phyloP scores from a whole-genome alignment of 2,113 vertebrate species.

The Herpailurus yagouaroundi region DNA sequence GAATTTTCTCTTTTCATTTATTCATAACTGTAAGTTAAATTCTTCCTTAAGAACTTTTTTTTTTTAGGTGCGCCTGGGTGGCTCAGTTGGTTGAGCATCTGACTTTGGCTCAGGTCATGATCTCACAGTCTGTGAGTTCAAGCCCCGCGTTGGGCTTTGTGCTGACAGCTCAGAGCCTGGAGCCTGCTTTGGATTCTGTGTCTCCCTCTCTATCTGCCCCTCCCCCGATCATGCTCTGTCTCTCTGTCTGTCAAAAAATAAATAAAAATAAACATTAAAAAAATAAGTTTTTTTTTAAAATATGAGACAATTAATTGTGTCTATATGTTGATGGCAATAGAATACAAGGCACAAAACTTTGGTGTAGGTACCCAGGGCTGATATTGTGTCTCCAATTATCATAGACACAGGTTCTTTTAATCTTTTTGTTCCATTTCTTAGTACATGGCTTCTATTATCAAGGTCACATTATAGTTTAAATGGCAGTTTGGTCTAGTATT shows the following conservation, averaged over 20 bases:
- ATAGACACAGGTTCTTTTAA: neutral
- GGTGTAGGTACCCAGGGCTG: neutral
- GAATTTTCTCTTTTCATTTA: neutral
- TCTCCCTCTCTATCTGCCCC: too few species aligned
- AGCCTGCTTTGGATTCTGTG: too few species aligned
- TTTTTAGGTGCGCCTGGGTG: too few species aligned
- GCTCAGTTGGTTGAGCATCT: too few species aligned
- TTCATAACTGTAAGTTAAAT: neutral
- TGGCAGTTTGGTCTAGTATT: neutral
- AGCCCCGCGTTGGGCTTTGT: too few species aligned
- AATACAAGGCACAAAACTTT: neutral
- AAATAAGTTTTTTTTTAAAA: neutral
- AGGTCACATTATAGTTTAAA: neutral
- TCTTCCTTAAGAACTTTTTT: neutral
- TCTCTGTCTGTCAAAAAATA: too few species aligned
- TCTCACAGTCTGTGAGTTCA: too few species aligned
- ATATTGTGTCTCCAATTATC: neutral
- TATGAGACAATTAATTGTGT: neutral
- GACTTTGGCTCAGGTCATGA: too few species aligned
- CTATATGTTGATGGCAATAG: neutral
- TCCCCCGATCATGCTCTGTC: too few species aligned
- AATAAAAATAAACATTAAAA: too few species aligned
- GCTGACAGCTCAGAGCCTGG: too few species aligned
- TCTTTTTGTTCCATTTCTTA: neutral
- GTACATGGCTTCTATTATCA: neutral